These are phyloP conservation scores for Eulemur mongoz DNA, from an alignment of 2,797 vertebrate genomes.

Conservation along the genomic window DNA sequence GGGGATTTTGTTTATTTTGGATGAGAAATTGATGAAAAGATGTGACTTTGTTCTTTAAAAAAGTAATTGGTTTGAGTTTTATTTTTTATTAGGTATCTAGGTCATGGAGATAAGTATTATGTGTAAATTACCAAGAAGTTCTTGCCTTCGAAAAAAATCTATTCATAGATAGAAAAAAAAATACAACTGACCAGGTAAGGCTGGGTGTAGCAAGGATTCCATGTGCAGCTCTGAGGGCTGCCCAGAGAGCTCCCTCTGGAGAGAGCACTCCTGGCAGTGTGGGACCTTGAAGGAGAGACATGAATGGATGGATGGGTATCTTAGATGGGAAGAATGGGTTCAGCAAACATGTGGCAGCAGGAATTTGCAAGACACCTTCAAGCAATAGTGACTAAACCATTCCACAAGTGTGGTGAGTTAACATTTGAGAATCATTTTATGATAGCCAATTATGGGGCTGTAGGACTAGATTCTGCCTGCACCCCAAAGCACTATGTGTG, in stretches of 20 bases:
- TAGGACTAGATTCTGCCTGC: not conserved
- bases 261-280: not conserved
- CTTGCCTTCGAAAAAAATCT: not conserved
- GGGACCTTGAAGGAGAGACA: not conserved
- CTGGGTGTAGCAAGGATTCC: not conserved
- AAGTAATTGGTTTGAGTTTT: constrained; percentile 11
- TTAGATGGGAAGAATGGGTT: not conserved
- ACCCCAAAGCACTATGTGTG: not conserved
- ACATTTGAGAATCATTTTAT: not conserved
- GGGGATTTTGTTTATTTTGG: not conserved
- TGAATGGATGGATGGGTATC: rapidly evolving
- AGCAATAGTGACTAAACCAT: not conserved
- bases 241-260: not conserved
- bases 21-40: not conserved
- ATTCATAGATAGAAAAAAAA: not conserved
- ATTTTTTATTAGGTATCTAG: not conserved
- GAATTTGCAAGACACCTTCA: not conserved
- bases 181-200: not conserved
- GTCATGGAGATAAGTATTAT: not conserved
- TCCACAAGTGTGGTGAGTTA: not conserved
- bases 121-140: constrained; percentile 22
- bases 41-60: not conserved
- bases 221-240: not conserved
- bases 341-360: not conserved
- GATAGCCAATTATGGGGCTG: not conserved